Conservation (phyloP, 2,797 vertebrate genomes). For the Thamnophis elegans region DNA sequence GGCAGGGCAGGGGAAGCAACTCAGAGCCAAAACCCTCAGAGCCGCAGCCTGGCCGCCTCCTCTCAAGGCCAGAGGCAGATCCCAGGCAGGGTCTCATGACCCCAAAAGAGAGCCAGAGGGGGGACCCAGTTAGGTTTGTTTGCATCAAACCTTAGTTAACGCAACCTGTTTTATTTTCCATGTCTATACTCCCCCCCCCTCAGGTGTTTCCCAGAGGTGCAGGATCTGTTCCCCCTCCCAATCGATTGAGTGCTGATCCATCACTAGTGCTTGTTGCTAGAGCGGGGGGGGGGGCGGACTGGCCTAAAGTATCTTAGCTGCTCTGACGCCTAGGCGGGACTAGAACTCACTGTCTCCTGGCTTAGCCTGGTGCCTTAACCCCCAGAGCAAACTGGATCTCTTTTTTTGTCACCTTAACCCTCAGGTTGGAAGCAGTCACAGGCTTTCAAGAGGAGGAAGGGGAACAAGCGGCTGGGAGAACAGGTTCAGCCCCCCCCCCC, state of each 20-base stretch:
- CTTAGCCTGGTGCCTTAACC: not conserved
- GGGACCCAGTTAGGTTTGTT: not conserved
- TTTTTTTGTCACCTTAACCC: not conserved
- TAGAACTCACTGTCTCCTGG: not conserved
- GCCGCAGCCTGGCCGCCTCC: not conserved
- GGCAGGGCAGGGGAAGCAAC: not conserved
- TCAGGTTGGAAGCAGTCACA: not conserved
- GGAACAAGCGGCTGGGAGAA: not conserved
- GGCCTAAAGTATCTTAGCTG: not conserved
- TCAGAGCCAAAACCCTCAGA: not conserved
- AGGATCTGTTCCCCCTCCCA: not conserved
- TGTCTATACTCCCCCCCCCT: not conserved
- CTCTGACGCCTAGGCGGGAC: not conserved
- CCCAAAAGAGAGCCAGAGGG: not conserved
- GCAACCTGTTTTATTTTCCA: not conserved
- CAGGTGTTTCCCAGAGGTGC: not conserved
- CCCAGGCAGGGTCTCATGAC: not conserved
- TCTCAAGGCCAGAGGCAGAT: not conserved
- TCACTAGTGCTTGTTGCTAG: not conserved
- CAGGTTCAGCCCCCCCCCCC: not conserved
- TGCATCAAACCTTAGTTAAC: not conserved
- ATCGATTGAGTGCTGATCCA: too few species aligned
- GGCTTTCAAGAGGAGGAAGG: not conserved
- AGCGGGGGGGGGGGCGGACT: not conserved
- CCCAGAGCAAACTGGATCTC: not conserved